Evolutionary conservation across 64 coral and sea anemone genomes (phyloP), one percentile per base, ranked within the genome.

Genomic region (Stichodactyla mertensii): DNA sequence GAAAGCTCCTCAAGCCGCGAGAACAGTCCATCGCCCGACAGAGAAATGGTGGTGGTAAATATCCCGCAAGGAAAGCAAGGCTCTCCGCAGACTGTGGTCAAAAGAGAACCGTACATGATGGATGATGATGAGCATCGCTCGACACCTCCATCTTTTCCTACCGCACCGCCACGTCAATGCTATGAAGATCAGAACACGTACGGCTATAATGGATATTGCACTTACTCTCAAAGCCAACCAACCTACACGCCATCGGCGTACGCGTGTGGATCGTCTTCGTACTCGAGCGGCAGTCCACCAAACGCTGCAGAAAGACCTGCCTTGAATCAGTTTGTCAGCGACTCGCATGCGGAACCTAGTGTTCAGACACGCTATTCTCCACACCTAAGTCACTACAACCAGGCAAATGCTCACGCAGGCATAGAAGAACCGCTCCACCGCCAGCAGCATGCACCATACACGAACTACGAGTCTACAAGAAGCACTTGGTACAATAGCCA

Each of bases 311-410:
- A 85, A 61, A 86, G 86, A 85, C 71, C 80, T 57, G 62, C 86
- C 58, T 11, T 86, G 52, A 64, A 84, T 61, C 91, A 93, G 26
- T 67, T 70, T 89, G 27, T 66, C 85, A 71, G 81, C 87, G 36
- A 84, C 64, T 57, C 88, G 55, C 80, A 88, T 64, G 31, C 87
- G 61, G 86, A 56, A 62, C 85, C 85, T 79, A 52, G 79, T 57
- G 83, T 79, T 11, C 90, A 81, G 55, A 84, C 85, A 16, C 88
- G 91, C 24, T 97, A 85, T 87, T 93, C 94, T 54, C 91, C 94
- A n/a, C 94, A 97, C 61, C 57, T 97, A 51, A 97, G 81, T 77
- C 94, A 97, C 66, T 97, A 97, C 62, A 84, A 84, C 61, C 94
- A 97, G 52, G 85, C 87, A 53, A 86, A 61, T n/a, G 69, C 52